Conservation (phyloP, 2,797 vertebrate genomes). For the Saxicola maurus region DNA sequence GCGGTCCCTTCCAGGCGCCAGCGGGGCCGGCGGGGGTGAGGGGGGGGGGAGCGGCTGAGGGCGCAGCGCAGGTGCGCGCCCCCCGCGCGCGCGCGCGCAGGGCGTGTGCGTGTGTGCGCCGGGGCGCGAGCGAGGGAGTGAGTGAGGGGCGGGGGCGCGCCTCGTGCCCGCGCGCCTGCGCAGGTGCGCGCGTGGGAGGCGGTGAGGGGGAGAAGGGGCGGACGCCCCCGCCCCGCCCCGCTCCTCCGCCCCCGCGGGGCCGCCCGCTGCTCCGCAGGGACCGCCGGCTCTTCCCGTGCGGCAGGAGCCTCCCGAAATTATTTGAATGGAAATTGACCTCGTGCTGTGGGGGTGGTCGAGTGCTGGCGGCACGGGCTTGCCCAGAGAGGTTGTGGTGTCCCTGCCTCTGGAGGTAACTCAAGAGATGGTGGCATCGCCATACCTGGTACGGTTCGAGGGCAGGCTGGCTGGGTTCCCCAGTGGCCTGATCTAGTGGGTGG, state of each 20-base stretch:
- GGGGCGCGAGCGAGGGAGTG: not conserved
- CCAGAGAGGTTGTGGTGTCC: not conserved
- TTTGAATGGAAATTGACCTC: rapidly evolving
- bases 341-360: rapidly evolving
- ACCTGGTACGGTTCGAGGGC: too few relatives aligned
- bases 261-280: rapidly evolving
- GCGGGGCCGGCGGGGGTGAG: not conserved
- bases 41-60: not conserved
- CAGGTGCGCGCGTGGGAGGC: not conserved
- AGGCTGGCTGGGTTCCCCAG: not conserved
- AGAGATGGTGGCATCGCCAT: not conserved
- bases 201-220: not conserved
- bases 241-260: not conserved
- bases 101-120: not conserved
- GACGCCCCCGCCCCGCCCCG: not conserved
- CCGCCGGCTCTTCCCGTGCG: not conserved
- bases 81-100: not conserved
- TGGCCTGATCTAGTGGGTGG: not conserved
- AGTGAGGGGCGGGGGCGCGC: not conserved
- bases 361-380: not conserved
- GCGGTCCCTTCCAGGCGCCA: not conserved
- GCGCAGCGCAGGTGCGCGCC: constrained; percentile 19
- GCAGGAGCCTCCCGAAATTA: rapidly evolving
- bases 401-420: not conserved
- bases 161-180: constrained; percentile 12